Conservation (phyloP, 1,140 invertebrate genomes). For the Magallana angulata region DNA sequence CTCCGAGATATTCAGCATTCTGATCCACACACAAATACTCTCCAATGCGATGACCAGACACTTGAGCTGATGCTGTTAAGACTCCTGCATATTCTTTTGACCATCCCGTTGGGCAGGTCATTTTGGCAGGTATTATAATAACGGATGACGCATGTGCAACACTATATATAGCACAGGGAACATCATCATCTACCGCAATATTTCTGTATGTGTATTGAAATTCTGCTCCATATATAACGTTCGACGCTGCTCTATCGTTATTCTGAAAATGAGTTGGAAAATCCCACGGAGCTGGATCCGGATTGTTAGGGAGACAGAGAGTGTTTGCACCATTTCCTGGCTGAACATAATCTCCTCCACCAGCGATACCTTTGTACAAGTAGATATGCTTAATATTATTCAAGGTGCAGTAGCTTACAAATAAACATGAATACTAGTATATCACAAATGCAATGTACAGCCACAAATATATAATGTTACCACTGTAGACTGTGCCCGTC, state of each 20-base stretch:
- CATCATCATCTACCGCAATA: slow-evolving; percentile 25
- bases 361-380: slow-evolving; percentile 12
- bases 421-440: too few relatives aligned
- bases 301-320: slow-evolving; percentile 46
- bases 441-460: too few relatives aligned
- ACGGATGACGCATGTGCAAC: background rate
- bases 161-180: slow-evolving; percentile 44
- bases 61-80: background rate
- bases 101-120: background rate
- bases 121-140: slow-evolving; percentile 38
- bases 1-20: background rate
- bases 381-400: too few relatives aligned
- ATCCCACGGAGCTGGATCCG: background rate
- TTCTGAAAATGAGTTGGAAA: background rate
- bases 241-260: background rate
- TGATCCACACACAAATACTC: slow-evolving; percentile 22
- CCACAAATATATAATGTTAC: background rate
- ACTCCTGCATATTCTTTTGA: background rate
- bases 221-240: slow-evolving; percentile 37
- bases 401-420: too few relatives aligned
- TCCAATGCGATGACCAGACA: too few relatives aligned
- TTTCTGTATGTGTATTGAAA: slow-evolving; percentile 16
- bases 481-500: background rate
- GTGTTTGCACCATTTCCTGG: background rate
- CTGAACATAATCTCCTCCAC: background rate